Evolutionary conservation across 2,797 vertebrate species (phyloP).

Genomic region (Myiotriccus ornatus): DNA sequence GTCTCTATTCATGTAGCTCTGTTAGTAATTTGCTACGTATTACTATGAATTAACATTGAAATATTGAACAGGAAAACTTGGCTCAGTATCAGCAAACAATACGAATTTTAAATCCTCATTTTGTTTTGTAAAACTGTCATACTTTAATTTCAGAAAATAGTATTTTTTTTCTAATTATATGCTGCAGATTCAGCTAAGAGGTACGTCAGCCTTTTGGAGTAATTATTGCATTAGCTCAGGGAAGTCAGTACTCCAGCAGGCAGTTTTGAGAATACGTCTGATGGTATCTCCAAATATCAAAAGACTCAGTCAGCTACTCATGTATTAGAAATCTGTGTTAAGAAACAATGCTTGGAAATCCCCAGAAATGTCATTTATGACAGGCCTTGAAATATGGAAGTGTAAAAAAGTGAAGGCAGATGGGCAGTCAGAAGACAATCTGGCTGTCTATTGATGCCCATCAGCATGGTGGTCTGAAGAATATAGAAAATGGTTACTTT

Average conservation of each 20-base stretch:
- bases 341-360: background rate
- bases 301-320: background rate
- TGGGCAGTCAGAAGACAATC: background rate
- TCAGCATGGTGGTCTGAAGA: background rate
- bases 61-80: background rate
- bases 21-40: background rate
- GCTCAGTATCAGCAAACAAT: background rate
- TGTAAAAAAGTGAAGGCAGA: background rate
- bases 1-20: background rate
- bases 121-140: background rate
- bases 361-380: background rate
- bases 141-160: background rate
- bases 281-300: background rate
- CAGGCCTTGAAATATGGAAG: background rate
- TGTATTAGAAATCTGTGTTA: background rate
- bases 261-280: background rate
- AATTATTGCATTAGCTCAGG: background rate
- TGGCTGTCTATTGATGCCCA: background rate
- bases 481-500: background rate
- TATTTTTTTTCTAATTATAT: background rate
- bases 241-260: background rate
- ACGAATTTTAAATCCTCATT: background rate
- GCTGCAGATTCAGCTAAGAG: background rate
- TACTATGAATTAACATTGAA: background rate
- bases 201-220: background rate